Base-by-base conservation (phyloP, 2,888 invertebrate genomes). In the Hirudinaria manillensis region DNA sequence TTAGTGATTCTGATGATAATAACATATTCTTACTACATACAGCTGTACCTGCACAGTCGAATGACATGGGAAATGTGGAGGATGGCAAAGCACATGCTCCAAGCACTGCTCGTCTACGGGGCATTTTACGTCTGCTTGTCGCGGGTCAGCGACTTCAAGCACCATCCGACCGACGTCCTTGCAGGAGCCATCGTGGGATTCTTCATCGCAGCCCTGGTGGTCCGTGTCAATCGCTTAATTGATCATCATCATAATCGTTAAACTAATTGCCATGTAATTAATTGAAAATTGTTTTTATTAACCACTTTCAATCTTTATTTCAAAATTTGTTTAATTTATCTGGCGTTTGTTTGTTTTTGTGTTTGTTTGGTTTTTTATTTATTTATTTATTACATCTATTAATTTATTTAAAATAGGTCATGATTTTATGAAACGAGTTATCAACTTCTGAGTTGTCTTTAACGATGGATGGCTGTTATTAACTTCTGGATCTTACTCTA, bases 161-260 rank as follows among this genome's bases (percentile, higher is more conserved):
- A 98, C 86, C 97, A 98, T 84, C 96, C 95, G 93, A 94, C 93
- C 82, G 98, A 98, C 86, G 97, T 97, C 2, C 87, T 97, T 45
- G 90, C 90, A 73, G 98, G 98, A 0, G 83, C 84, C 32, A 3
- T 87, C 55, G 84, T 89, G 77, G 88, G 88, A 55, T 79, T 82
- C 19, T 55, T 82, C n/a, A 82, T 85, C 7, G 87, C 87, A 16
- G n/a, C 84, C 10, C 76, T 86, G 19, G 77, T 79, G 71, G 84
- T 84, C 76, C 79, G 82, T 79, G 53, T 56, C 16, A 45, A 7
- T 21, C 27, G 19, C 45, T 13, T 2, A 27, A 29, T 70, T 38
- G 24, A 38, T 32, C 19, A 55, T 27, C 27, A 13, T 29, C 10
- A 6, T 32, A 68, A 27, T 68, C 21, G n/a, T 68, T 6, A 68